Evolutionary conservation across 2,113 vertebrate species (phyloP).

Genomic region (Scopus umbretta): DNA sequence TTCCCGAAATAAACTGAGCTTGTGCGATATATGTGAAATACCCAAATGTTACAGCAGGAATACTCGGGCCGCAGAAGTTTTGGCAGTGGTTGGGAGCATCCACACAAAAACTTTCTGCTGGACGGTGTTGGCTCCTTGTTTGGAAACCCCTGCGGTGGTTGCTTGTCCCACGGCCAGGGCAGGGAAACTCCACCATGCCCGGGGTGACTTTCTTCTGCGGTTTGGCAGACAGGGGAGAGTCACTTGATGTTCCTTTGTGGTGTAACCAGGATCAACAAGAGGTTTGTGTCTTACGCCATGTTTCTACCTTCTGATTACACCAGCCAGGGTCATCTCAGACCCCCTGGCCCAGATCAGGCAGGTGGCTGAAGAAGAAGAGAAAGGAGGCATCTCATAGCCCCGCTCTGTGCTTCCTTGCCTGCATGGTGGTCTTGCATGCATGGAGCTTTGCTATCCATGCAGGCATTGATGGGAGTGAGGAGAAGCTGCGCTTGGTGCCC

Average conservation of each 20-base stretch:
- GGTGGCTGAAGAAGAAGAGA: not conserved
- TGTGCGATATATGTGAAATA: not conserved
- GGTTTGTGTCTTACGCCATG: not conserved
- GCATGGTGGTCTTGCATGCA: accelerated
- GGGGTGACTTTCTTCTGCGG: not conserved
- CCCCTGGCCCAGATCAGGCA: not conserved
- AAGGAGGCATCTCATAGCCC: not conserved
- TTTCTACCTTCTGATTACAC: not conserved
- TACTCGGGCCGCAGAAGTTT: not conserved
- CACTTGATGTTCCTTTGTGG: accelerated
- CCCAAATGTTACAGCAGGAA: not conserved
- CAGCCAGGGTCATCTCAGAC: not conserved
- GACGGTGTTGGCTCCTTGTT: accelerated
- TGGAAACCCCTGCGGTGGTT: not conserved
- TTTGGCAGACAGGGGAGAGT: not conserved
- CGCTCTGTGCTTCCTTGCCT: not conserved
- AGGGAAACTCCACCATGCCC: accelerated
- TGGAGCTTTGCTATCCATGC: not conserved
- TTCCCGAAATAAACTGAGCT: slow-evolving; percentile 35
- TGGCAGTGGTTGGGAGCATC: not conserved
- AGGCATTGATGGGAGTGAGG: accelerated
- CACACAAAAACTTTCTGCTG: not conserved
- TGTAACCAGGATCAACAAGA: not conserved
- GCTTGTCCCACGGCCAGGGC: not conserved
- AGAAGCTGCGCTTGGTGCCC: not conserved